A percentile compares a stretch with the other conserved stretches of the same genome.
Conservation (phyloP, 2,797 vertebrate species). For the Zenarchopterus dispar region DNA sequence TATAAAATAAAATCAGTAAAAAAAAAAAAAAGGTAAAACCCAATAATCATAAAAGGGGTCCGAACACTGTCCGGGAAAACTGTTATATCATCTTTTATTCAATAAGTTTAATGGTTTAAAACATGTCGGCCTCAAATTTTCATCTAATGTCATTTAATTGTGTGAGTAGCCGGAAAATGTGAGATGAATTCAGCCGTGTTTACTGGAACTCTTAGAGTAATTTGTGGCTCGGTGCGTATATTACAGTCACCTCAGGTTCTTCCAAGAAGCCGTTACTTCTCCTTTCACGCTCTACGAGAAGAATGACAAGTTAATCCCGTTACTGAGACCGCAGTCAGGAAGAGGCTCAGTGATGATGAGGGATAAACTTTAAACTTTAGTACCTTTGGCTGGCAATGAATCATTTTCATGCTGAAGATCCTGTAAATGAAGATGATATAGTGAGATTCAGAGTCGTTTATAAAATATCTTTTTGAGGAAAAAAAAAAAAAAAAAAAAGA, state of each 20-base stretch:
- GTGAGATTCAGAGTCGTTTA: background rate
- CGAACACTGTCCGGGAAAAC: too few relatives aligned
- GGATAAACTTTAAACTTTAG: constrained; percentile 5
- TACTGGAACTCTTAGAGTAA: constrained; percentile 6
- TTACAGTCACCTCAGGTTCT: constrained; percentile 60
- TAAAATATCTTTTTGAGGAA: background rate
- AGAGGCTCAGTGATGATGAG: background rate
- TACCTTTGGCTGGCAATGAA: constrained; percentile 61
- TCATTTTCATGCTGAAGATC: constrained; percentile 13
- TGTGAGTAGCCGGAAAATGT: background rate
- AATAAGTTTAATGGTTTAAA: background rate
- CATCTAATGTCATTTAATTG: constrained; percentile 4
- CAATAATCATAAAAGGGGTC: too few relatives aligned
- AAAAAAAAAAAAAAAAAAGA: background rate
- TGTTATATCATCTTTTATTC: background rate
- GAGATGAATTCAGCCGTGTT: constrained; percentile 6
- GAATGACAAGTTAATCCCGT: constrained; percentile 17
- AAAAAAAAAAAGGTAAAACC: too few relatives aligned
- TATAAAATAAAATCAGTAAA: too few relatives aligned
- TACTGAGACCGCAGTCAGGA: background rate
- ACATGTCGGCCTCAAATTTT: constrained; percentile 1
- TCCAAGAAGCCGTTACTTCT: constrained; percentile 63
- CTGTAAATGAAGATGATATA: constrained; percentile 34
- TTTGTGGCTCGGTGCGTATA: constrained; percentile 19
- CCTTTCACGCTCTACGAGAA: constrained; percentile 53